Evolutionary conservation across 30 jellyfish, hydroid and myxozoan species (phyloP).

Genomic region (Aurelia coerulea): DNA sequence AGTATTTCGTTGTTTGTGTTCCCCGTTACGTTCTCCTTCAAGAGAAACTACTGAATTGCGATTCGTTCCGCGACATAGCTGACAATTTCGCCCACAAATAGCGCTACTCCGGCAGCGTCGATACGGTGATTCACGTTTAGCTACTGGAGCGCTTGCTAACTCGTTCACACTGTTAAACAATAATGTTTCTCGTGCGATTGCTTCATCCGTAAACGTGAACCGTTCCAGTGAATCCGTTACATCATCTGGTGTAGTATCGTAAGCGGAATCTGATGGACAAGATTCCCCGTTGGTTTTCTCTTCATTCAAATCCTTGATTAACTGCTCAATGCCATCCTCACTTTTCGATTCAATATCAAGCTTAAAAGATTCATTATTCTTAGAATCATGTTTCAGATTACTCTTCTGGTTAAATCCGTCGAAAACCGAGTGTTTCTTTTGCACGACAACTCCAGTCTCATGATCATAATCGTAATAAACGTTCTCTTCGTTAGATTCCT

Average conservation of each 20-base stretch:
- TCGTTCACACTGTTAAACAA: background rate
- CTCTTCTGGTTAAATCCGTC: background rate
- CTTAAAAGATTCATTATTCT: background rate
- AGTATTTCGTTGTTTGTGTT: no score
- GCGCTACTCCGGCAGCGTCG: constrained; percentile 65
- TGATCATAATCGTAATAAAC: constrained; percentile 62
- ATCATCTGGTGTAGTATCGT: constrained; percentile 69
- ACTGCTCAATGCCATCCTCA: constrained; percentile 11
- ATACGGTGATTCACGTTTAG: constrained; percentile 63
- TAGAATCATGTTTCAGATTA: background rate
- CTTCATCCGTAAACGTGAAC: constrained; percentile 28
- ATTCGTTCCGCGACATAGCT: constrained; percentile 60
- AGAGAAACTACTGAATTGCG: background rate
- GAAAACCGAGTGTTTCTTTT: constrained; percentile 63
- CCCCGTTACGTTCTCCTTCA: no score
- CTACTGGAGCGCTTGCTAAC: background rate
- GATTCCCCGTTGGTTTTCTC: constrained; percentile 28
- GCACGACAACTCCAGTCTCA: constrained; percentile 41
- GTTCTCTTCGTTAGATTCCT: constrained; percentile 30
- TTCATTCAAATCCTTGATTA: constrained; percentile 3
- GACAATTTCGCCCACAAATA: constrained; percentile 69
- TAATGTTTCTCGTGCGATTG: constrained; percentile 1
- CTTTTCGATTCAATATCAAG: constrained; percentile 27
- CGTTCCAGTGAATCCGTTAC: constrained; percentile 54
- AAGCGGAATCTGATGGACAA: constrained; percentile 72